Evolutionary conservation across 2,113 vertebrate species (phyloP).

Genomic region (Oceanodroma tethys): DNA sequence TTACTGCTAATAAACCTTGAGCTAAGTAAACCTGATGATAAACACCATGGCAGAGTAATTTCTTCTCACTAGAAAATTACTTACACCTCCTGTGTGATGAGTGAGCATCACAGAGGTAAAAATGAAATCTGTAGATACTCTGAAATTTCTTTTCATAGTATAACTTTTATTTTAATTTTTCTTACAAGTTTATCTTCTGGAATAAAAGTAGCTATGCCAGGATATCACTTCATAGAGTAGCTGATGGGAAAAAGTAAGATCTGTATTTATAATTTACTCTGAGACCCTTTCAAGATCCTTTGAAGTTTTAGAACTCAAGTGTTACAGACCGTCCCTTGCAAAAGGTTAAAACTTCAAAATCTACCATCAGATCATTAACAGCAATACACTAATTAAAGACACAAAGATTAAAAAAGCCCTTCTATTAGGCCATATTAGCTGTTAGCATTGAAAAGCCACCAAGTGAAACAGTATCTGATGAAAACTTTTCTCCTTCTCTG

Average conservation of each 20-base stretch:
- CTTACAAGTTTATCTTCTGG: not conserved
- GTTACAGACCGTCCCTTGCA: not conserved
- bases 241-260: not conserved
- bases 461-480: not conserved
- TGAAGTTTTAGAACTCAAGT: not conserved
- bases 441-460: not conserved
- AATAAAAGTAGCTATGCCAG: not conserved
- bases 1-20: not conserved
- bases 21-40: not conserved
- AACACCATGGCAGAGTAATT: not conserved
- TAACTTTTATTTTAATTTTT: not conserved
- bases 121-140: not conserved
- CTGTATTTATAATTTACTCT: not conserved
- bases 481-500: not conserved
- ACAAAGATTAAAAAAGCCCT: not conserved
- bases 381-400: not conserved
- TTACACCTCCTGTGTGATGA: not conserved
- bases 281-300: not conserved
- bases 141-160: not conserved
- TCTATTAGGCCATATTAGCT: not conserved
- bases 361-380: not conserved
- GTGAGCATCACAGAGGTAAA: not conserved
- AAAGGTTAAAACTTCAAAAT: slow-evolving; percentile 9
- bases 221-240: not conserved
- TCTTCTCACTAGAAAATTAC: not conserved